Conservation (phyloP, 1,140 invertebrate species). For the Lamellibrachia luymesi region DNA sequence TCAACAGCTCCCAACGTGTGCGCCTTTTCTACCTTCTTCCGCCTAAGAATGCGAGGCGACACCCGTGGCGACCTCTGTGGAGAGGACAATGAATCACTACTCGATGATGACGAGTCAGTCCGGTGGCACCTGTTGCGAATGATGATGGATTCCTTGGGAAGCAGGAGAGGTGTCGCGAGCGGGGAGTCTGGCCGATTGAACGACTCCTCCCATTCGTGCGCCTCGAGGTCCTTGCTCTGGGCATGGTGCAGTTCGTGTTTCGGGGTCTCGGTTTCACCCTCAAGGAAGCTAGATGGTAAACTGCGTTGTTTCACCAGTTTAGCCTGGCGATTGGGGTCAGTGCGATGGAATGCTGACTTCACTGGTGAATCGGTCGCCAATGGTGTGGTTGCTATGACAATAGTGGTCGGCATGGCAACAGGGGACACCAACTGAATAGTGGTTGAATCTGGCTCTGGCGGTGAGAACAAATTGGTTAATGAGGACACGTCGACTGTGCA, state of each 20-base stretch:
- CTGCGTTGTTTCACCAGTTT: background rate
- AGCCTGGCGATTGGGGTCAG: background rate
- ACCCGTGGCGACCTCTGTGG: background rate
- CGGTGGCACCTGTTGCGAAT: background rate
- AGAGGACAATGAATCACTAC: background rate
- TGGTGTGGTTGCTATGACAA: background rate
- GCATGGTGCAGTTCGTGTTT: background rate
- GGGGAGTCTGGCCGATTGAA: background rate
- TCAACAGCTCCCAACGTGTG: background rate
- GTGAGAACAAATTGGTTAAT: background rate
- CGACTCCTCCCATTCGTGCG: background rate
- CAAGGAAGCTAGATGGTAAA: background rate
- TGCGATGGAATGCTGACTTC: background rate
- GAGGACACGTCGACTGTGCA: background rate
- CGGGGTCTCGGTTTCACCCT: background rate
- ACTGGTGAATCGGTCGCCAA: background rate
- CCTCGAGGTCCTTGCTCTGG: background rate
- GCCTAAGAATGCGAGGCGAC: background rate
- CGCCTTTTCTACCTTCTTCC: background rate
- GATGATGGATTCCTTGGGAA: background rate
- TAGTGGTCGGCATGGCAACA: background rate
- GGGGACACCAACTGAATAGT: background rate
- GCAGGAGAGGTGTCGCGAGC: background rate
- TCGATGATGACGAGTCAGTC: background rate
- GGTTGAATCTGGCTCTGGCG: background rate